A percentile compares a stretch with the other conserved stretches of the same genome.
phyloP scores from a whole-genome alignment of 2,888 invertebrate genomes.

The Rhogogaster chlorosoma region DNA sequence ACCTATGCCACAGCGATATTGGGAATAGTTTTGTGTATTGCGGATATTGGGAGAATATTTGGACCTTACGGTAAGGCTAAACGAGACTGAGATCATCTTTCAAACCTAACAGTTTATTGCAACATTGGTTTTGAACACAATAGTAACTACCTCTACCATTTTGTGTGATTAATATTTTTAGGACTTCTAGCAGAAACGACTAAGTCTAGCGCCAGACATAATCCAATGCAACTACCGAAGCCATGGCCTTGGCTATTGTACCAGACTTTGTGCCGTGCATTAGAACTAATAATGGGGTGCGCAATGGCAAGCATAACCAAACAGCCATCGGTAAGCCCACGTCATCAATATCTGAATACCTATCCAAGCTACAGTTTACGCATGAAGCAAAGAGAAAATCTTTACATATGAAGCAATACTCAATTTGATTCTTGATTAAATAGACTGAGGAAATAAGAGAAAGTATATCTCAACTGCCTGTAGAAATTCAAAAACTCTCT shows the following conservation, averaged over 20 bases:
- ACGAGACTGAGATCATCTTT: slow-evolving; percentile 18
- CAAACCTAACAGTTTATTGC: slow-evolving; percentile 29
- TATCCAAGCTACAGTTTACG: slow-evolving; percentile 74
- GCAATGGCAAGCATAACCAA: slow-evolving; percentile 81
- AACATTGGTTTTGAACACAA: not conserved
- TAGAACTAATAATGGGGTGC: slow-evolving; percentile 79
- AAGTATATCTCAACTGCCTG: slow-evolving; percentile 42
- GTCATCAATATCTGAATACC: slow-evolving; percentile 73
- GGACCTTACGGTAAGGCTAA: slow-evolving; percentile 78
- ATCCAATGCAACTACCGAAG: slow-evolving; percentile 67
- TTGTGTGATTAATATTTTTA: slow-evolving; percentile 55
- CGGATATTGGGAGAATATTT: slow-evolving; percentile 79
- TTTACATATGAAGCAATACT: slow-evolving; percentile 74
- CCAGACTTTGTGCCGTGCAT: slow-evolving; percentile 78
- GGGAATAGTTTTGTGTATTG: slow-evolving; percentile 79
- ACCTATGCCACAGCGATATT: slow-evolving; percentile 80
- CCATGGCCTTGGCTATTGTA: slow-evolving; percentile 81
- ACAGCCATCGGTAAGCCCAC: slow-evolving; percentile 78
- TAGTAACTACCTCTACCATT: not conserved
- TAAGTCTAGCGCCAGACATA: slow-evolving; percentile 64
- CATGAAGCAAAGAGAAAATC: slow-evolving; percentile 74
- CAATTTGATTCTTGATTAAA: slow-evolving; percentile 29
- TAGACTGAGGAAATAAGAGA: slow-evolving; percentile 44
- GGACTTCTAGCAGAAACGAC: slow-evolving; percentile 70
- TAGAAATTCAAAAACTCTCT: slow-evolving; percentile 37